A percentile compares a stretch with the other conserved stretches of the same genome.
phyloP scores from a whole-genome alignment of 2,113 vertebrate species.

The Bufo gargarizans region DNA sequence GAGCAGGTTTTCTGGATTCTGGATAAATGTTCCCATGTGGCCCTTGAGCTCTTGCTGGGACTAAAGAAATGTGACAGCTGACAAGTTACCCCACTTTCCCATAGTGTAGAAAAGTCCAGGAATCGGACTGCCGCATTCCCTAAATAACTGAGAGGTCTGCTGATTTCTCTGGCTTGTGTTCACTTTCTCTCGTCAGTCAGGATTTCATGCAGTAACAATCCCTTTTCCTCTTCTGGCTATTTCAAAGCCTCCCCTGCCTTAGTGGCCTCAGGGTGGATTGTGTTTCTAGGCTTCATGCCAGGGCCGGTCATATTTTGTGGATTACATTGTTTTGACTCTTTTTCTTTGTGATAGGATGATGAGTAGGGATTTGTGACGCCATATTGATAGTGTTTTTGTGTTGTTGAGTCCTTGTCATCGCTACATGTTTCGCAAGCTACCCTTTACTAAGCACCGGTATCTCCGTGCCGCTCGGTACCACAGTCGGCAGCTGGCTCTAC shows the following conservation, averaged over 20 bases:
- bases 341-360: slow-evolving; percentile 29
- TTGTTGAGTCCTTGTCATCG: neutral
- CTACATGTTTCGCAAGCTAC: neutral
- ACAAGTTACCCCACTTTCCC: neutral
- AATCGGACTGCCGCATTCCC: slow-evolving; percentile 17
- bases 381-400: slow-evolving; percentile 21
- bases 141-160: slow-evolving; percentile 42
- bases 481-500: neutral
- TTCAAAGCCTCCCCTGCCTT: slow-evolving; percentile 45
- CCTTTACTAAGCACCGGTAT: neutral
- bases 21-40: neutral
- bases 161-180: slow-evolving; percentile 23
- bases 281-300: slow-evolving; percentile 49
- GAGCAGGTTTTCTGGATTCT: neutral
- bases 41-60: neutral
- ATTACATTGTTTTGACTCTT: slow-evolving; percentile 45
- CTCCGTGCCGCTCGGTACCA: neutral
- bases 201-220: slow-evolving; percentile 49
- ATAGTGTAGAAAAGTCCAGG: neutral
- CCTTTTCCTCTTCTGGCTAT: slow-evolving; percentile 37
- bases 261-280: slow-evolving; percentile 50
- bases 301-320: slow-evolving; percentile 45
- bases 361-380: slow-evolving; percentile 35
- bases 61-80: neutral
- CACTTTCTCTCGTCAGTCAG: slow-evolving; percentile 55